Evolutionary conservation across 1,140 invertebrate genomes (phyloP).

Genomic region (Drosophila subobscura): DNA sequence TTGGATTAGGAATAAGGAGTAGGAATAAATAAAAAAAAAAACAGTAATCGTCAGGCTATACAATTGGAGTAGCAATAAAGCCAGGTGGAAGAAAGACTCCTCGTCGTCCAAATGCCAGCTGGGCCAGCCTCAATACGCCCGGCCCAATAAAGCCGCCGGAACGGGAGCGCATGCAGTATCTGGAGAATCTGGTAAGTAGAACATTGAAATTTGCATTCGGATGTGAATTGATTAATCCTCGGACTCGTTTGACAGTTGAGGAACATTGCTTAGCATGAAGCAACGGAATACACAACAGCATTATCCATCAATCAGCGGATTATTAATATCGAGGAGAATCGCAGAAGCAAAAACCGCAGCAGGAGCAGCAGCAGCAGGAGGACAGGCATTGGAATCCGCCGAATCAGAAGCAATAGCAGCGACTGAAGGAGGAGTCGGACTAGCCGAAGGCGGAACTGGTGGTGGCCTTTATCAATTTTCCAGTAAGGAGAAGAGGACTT

Average conservation of each 20-base stretch:
- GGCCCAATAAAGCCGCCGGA: conserved; percentile 17
- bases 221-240: neutral
- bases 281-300: conserved; percentile 39
- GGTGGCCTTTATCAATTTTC: conserved; percentile 5
- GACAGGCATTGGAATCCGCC: conserved; percentile 6
- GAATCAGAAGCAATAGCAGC: conserved; percentile 21
- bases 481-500: conserved; percentile 7
- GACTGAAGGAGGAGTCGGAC: conserved; percentile 30
- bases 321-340: conserved; percentile 16
- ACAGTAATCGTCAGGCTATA: no score
- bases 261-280: conserved; percentile 57
- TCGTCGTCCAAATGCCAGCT: no score
- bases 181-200: conserved; percentile 38
- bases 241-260: neutral
- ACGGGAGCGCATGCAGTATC: conserved; percentile 44
- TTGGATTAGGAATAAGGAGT: no score
- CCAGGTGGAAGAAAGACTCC: no score
- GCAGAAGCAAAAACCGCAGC: conserved; percentile 10
- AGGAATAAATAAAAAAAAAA: no score
- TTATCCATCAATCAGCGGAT: conserved; percentile 32
- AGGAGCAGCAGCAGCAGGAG: conserved; percentile 19
- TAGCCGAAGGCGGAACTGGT: conserved; percentile 26
- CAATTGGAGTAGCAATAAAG: no score
- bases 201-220: neutral
- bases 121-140: no score